Evolutionary conservation across 2,888 invertebrate species (phyloP), one percentile per base, ranked within the genome.

Genomic region (Chloroclystis v-ata): DNA sequence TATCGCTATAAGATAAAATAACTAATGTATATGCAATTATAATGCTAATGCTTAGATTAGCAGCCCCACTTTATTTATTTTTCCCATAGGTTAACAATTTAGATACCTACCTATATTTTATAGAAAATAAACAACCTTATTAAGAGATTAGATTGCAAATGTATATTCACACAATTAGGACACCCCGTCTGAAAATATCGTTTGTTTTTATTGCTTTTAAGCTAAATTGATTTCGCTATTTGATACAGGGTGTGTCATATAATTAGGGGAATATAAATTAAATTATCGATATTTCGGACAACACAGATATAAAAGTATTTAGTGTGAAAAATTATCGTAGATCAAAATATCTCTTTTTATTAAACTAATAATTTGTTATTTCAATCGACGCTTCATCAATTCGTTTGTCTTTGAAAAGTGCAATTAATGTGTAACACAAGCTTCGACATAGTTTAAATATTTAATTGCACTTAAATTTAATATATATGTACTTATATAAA

Each of bases 71-170:
- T n/a, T n/a, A n/a, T n/a, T n/a, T n/a, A n/a, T 30, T 30, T 30
- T 33, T 16, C 32, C 32, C 32, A 16, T 33, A 9, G 32, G n/a
- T 20, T 35, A 35, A 10, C 11, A 35, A 35, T 35, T 35, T 20
- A 20, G 8, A 10, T 9, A 26, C 8, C 26, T 26, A 26, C 20
- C 48, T 64, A 67, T n/a, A n/a, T n/a, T n/a, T n/a, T n/a, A 72
- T 66, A 65, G 49, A 54, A 56, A 60, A 47, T 47, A 43, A 55
- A 57, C n/a, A 60, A 62, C 51, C 59, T 70, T 67, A 72, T 78
- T 73, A 70, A 63, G 69, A 66, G 79, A 80, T 79, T 79, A 77
- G 67, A 69, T 73, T 71, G 71, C 72, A 69, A 78, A 72, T 72
- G 69, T 65, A 58, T 52, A 69, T 75, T 80, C 78, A 72, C 77